Conservation (phyloP, 1,140 invertebrate species). For the Dinothrombium tinctorium region DNA sequence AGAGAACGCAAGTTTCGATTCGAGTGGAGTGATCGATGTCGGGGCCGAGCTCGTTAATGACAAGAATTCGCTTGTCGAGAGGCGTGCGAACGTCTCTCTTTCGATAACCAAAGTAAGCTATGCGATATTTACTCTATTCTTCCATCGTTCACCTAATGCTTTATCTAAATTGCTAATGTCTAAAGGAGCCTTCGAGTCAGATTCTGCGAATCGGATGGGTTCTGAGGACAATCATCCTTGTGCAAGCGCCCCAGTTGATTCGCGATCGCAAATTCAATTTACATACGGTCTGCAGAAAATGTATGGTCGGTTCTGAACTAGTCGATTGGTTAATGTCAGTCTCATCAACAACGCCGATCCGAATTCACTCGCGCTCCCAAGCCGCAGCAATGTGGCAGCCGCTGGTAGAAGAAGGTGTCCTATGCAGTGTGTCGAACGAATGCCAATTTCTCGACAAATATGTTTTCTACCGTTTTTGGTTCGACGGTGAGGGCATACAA, state of each 20-base stretch:
- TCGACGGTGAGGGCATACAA: slow-evolving; percentile 34
- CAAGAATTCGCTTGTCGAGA: neutral
- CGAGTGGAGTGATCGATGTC: too few species aligned
- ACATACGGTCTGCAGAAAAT: slow-evolving; percentile 16
- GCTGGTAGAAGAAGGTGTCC: slow-evolving; percentile 52
- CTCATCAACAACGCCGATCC: slow-evolving; percentile 14
- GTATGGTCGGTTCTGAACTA: slow-evolving; percentile 38
- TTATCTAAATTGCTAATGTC: neutral
- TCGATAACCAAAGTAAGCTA: too few species aligned
- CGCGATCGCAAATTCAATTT: slow-evolving; percentile 31
- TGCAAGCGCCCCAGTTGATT: slow-evolving; percentile 34
- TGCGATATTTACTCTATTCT: neutral
- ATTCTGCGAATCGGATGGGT: slow-evolving; percentile 41
- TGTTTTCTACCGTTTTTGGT: slow-evolving; percentile 51
- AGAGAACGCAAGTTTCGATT: too few species aligned
- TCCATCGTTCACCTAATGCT: neutral
- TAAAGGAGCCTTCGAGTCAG: slow-evolving; percentile 30
- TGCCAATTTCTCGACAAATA: slow-evolving; percentile 34
- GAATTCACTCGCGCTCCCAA: slow-evolving; percentile 35
- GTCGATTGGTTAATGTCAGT: slow-evolving; percentile 42
- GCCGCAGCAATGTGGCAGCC: slow-evolving; percentile 61
- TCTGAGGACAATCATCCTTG: slow-evolving; percentile 37
- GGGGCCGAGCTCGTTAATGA: neutral
- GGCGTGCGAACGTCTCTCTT: neutral
- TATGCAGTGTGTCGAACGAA: slow-evolving; percentile 25